Base-by-base conservation (phyloP, 2,113 vertebrate species). In the Cnemophilus loriae region DNA sequence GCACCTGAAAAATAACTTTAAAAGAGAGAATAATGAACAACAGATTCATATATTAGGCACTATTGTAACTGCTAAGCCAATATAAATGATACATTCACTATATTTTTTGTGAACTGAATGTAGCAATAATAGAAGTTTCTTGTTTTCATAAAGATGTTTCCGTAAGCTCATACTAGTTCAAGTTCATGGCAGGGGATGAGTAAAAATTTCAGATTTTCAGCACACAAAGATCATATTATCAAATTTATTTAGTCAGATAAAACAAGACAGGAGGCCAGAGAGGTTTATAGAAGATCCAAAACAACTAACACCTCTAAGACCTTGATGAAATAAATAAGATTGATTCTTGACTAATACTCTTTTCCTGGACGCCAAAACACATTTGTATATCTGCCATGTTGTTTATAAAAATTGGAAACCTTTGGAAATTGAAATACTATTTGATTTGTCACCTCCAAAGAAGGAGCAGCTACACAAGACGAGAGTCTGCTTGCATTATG, bases 311-410 rank as follows among this genome's bases (percentile, higher is more conserved):
- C 3, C 3, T 50, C 37, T n/a, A 56, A 67, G 52, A 61, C 13
- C 33, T 22, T 42, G 39, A 70, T 30, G 11, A 65, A 83, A 75
- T 37, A 41, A 83, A 7, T 30, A 39, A 61, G 15, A 35, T 39
- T 60, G 30, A 22, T 78, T 77, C 4, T 55, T 50, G 33, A 65
- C 17, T 56, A 74, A 65, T 24, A 27, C 3, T 32, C 6, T 60
- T 89, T 64, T 27, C 22, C 35, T 60, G 41, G 22, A 30, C 32
- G 16, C 7, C n/a, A 65, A 61, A 91, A 52, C 19, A 47, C 9
- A 6, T 56, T n/a, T 76, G 2, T 21, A 6, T 47, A 59, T 16
- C 30, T 86, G 13, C 7, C 0, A 0, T 16, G 4, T n/a, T 75
- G 5, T 15, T 81, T 90, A 21, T 59, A 39, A 52, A 90, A 94